Percentiles rank a stretch among this genome's conserved stretches.
These are phyloP conservation scores for Phasianus colchicus DNA, from an alignment of 2,113 vertebrate species.

Conservation along the genomic window DNA sequence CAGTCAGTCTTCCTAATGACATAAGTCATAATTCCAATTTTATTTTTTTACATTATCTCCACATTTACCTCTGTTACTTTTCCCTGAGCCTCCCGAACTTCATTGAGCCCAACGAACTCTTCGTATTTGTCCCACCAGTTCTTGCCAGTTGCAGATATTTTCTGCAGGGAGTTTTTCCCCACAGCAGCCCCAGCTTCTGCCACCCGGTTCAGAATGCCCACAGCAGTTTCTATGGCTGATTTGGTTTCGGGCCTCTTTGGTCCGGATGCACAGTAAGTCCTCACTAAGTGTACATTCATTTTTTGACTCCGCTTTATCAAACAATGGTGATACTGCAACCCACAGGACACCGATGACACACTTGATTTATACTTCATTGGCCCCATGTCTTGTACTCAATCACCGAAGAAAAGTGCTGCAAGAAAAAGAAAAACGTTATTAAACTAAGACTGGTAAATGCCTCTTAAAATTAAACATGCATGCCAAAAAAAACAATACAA, in stretches of 20 bases:
- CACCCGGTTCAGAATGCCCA: slow-evolving; percentile 69
- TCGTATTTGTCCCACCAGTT: slow-evolving; percentile 93
- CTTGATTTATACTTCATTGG: slow-evolving; percentile 78
- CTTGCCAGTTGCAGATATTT: slow-evolving; percentile 73
- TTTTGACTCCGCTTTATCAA: slow-evolving; percentile 55
- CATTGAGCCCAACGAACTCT: slow-evolving; percentile 93
- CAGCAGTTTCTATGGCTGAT: slow-evolving; percentile 52
- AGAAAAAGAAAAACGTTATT: background rate
- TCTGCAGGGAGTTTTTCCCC: slow-evolving; percentile 78
- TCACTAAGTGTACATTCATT: slow-evolving; percentile 46
- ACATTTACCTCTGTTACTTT: slow-evolving; percentile 91
- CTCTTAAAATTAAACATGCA: background rate
- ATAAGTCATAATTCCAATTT: background rate
- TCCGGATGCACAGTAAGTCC: slow-evolving; percentile 76
- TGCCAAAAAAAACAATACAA: background rate
- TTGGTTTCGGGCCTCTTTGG: slow-evolving; percentile 63
- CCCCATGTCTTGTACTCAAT: slow-evolving; percentile 2
- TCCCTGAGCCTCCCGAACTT: slow-evolving; percentile 90
- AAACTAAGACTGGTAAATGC: background rate
- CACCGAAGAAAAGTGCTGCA: slow-evolving; percentile 1
- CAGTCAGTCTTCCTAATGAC: background rate
- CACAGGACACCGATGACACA: slow-evolving; percentile 67
- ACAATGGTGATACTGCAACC: slow-evolving; percentile 58
- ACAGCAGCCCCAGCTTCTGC: slow-evolving; percentile 77
- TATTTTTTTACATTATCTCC: background rate